Base-by-base conservation (phyloP, 1,140 invertebrate genomes). In the Aethina tumida region DNA sequence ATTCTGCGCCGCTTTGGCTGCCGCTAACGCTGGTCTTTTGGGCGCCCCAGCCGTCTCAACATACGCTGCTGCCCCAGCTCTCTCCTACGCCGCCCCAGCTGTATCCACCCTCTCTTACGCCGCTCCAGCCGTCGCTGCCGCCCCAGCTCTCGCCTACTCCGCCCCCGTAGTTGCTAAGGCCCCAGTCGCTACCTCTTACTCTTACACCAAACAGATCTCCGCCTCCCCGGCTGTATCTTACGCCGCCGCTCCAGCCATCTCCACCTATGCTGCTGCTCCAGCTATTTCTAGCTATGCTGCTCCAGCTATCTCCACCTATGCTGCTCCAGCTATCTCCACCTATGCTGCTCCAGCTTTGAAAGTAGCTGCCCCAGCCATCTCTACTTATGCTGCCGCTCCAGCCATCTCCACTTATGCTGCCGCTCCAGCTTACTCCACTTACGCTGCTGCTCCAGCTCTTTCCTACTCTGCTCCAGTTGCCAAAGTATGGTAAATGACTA, bases 1-100 rank as follows among this genome's bases (percentile, higher is more conserved):
- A 4, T 17, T 31, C 16, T 14, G 15, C 29, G 29, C 29, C 13
- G 14, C 29, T 5, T 31, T 31, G 29, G 29, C 29, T 31, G 15
- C n/a, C n/a, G n/a, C n/a, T n/a, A n/a, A n/a, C n/a, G n/a, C n/a
- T n/a, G n/a, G n/a, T n/a, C n/a, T n/a, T 17, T 14, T 31, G n/a
- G 13, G 29, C 4, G 29, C 14, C 9, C 9, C 14, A 4, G 29
- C 29, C 14, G 29, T 14, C n/a, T 9, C 29, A 17, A 12, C 27
- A 7, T 14, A 10, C 14, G 9, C 29, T 4, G 9, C 9, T n/a
- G 22, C 22, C 22, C 22, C 22, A 24, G 22, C 22, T 24, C 6
- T 24, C 22, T 24, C 22, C 7, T 24, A 24, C 22, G 22, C 22
- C 22, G 7, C 14, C 14, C 5, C 29, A 31, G 13, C 29, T 31